Conservation (phyloP, 2,797 vertebrate genomes). For the Melanotaenia trifasciata region DNA sequence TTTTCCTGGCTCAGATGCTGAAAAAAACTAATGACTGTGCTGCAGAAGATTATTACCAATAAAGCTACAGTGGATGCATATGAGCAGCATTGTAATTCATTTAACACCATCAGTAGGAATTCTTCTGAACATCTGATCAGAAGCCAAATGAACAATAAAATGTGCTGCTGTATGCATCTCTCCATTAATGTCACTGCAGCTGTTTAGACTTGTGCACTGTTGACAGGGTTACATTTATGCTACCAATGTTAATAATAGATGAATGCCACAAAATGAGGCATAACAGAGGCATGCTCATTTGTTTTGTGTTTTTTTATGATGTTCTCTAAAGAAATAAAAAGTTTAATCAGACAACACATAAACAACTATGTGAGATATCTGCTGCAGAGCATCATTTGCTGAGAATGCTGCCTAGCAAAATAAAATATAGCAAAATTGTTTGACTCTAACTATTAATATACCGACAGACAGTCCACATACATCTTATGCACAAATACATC, state of each 20-base stretch:
- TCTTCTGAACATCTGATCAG: background rate
- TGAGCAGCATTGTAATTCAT: background rate
- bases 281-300: too few relatives aligned
- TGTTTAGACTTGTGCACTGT: background rate
- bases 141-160: background rate
- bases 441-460: too few relatives aligned
- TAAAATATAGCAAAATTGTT: too few relatives aligned
- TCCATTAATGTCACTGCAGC: background rate
- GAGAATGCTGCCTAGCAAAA: too few relatives aligned
- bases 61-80: background rate
- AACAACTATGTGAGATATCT: too few relatives aligned
- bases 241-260: too few relatives aligned
- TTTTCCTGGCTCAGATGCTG: too few relatives aligned
- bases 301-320: background rate
- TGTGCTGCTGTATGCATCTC: background rate
- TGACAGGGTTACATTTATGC: background rate
- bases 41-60: background rate
- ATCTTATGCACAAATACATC: conserved; percentile 2
- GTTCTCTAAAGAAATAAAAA: too few relatives aligned
- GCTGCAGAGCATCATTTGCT: too few relatives aligned
- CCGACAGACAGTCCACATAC: too few relatives aligned
- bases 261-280: background rate
- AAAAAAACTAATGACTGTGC: background rate
- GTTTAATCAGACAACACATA: too few relatives aligned
- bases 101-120: background rate